Percentiles rank a stretch among this genome's conserved stretches.
Conservation (phyloP, 2,888 invertebrate genomes). For the Ornithoptera alexandrae region DNA sequence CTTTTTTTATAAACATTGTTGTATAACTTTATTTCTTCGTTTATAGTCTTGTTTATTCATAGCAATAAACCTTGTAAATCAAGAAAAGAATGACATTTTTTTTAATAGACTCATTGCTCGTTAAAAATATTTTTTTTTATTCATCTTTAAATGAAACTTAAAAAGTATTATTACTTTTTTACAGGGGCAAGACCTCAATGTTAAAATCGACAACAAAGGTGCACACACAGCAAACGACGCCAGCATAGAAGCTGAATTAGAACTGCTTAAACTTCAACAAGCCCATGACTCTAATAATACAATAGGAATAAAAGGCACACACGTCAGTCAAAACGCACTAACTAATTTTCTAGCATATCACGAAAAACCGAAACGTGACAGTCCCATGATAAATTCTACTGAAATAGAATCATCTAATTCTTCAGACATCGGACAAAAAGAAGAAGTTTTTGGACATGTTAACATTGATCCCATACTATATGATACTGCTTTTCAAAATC, state of each 20-base stretch:
- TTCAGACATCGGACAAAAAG: constrained; percentile 68
- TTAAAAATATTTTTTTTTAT: background rate
- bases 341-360: constrained; percentile 54
- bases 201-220: constrained; percentile 64
- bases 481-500: constrained; percentile 47
- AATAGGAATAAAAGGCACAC: constrained; percentile 45
- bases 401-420: constrained; percentile 45
- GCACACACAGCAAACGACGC: constrained; percentile 52
- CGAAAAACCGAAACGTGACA: constrained; percentile 74
- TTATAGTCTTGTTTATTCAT: no score
- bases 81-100: no score
- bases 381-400: constrained; percentile 53
- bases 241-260: constrained; percentile 70
- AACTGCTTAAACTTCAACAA: constrained; percentile 66
- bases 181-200: constrained; percentile 61
- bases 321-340: constrained; percentile 57
- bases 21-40: no score
- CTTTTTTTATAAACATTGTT: no score
- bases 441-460: constrained; percentile 69
- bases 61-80: no score
- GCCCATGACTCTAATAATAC: constrained; percentile 47
- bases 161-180: constrained; percentile 32
- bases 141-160: background rate
- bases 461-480: constrained; percentile 66
- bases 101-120: background rate